phyloP scores from a whole-genome alignment of 2,888 invertebrate genomes.

The Resseliella maxima region DNA sequence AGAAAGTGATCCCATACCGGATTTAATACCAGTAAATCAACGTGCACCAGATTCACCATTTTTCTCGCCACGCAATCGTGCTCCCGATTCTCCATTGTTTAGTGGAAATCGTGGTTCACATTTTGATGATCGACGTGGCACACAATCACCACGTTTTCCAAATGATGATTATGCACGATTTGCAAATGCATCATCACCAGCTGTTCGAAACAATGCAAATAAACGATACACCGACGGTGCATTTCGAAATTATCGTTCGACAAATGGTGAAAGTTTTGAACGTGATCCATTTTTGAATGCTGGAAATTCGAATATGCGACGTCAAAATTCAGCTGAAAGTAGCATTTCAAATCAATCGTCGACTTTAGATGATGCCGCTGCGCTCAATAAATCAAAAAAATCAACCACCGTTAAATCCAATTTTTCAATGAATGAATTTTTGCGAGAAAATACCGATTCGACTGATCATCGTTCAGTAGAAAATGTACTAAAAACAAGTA shows the following conservation, averaged over 20 bases:
- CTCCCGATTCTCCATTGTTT: slow-evolving; percentile 58
- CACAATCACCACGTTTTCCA: slow-evolving; percentile 51
- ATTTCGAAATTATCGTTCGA: slow-evolving; percentile 19
- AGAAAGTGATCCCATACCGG: slow-evolving; percentile 61
- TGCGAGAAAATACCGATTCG: slow-evolving; percentile 58
- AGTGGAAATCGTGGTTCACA: slow-evolving; percentile 19
- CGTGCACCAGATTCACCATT: slow-evolving; percentile 62
- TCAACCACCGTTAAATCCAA: neutral
- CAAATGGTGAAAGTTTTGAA: slow-evolving; percentile 13
- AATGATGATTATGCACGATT: slow-evolving; percentile 19
- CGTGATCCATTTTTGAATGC: neutral
- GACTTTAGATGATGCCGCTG: slow-evolving; percentile 64
- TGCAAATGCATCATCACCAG: neutral
- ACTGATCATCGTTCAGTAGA: slow-evolving; percentile 55
- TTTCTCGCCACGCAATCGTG: slow-evolving; percentile 60
- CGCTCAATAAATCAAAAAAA: neutral
- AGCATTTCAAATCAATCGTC: slow-evolving; percentile 67
- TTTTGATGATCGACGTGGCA: slow-evolving; percentile 22
- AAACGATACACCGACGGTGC: slow-evolving; percentile 5
- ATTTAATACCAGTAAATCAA: slow-evolving; percentile 58
- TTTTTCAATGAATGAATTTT: slow-evolving; percentile 65
- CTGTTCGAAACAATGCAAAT: neutral
- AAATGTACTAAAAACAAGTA: slow-evolving; percentile 53
- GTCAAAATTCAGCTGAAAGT: slow-evolving; percentile 67
- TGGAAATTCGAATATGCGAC: slow-evolving; percentile 62